A percentile compares a stretch with the other conserved stretches of the same genome.
Conservation (phyloP, 2,797 vertebrate species). For the Smutsia temminckii region DNA sequence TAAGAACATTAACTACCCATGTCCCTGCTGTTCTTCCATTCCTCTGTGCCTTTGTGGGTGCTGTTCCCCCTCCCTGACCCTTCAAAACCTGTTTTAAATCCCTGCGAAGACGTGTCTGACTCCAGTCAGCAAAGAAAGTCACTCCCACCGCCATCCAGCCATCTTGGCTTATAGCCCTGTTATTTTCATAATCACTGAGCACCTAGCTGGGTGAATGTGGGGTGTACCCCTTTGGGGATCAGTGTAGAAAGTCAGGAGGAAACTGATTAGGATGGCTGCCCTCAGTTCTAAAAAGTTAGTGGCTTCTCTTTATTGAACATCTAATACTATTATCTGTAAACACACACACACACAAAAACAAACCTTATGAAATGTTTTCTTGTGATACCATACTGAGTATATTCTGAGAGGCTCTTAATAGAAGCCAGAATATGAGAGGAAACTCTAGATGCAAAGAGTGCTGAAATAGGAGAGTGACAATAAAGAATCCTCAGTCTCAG, state of each 20-base stretch:
- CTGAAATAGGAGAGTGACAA: background rate
- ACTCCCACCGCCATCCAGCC: background rate
- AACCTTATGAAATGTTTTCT: conserved; percentile 2
- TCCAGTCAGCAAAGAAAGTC: conserved; percentile 11
- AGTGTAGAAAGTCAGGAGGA: background rate
- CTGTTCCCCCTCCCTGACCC: background rate
- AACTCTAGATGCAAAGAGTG: background rate
- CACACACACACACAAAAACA: background rate
- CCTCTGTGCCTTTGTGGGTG: background rate
- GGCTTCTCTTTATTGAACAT: background rate
- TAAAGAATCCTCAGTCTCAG: background rate
- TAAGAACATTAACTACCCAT: background rate
- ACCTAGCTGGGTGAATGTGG: background rate
- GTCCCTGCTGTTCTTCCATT: background rate
- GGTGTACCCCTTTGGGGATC: background rate
- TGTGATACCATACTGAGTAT: background rate
- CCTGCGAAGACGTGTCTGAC: background rate
- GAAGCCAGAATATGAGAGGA: background rate
- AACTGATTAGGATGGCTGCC: background rate
- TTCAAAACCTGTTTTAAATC: conserved; percentile 32
- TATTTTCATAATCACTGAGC: background rate
- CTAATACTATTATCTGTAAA: background rate
- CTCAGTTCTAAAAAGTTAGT: background rate
- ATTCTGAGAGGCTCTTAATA: conserved; percentile 35
- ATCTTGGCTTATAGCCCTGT: background rate